Percentiles rank a stretch among this genome's conserved stretches.
phyloP scores from a whole-genome alignment of 2,113 vertebrate genomes.

The Apteryx owenii region DNA sequence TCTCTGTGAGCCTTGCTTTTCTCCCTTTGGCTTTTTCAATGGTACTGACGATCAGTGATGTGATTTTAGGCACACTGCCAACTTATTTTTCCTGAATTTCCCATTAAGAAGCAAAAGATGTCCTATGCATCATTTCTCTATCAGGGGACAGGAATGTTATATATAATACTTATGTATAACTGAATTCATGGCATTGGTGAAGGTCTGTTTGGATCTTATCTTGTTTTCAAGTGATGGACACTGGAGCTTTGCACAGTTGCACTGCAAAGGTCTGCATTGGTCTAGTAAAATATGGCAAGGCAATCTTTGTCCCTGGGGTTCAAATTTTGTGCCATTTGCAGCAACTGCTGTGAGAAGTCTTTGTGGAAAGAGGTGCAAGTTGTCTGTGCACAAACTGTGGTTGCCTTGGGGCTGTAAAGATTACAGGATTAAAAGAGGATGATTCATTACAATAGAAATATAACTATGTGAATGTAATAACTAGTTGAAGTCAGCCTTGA shows the following conservation, averaged over 20 bases:
- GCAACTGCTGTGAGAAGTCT: background rate
- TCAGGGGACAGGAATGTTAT: background rate
- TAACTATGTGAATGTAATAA: background rate
- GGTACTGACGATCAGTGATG: background rate
- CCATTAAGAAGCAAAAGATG: background rate
- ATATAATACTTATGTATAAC: background rate
- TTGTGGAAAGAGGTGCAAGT: background rate
- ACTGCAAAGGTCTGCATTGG: background rate
- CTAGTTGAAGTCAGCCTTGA: background rate
- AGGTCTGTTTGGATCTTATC: background rate
- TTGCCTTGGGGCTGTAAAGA: background rate
- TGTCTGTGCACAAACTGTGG: background rate
- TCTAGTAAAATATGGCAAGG: accelerated
- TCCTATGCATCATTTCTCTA: background rate
- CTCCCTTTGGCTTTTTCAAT: background rate
- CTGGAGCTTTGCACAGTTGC: background rate
- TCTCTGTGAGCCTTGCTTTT: background rate
- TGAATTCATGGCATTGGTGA: background rate
- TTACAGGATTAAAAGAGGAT: background rate
- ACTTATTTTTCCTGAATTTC: background rate
- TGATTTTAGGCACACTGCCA: background rate
- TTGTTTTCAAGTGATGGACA: background rate
- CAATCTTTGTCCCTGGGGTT: background rate
- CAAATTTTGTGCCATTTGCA: background rate
- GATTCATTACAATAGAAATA: background rate